Base-by-base conservation (phyloP, 2,888 invertebrate species). In the Xestia c-nigrum region DNA sequence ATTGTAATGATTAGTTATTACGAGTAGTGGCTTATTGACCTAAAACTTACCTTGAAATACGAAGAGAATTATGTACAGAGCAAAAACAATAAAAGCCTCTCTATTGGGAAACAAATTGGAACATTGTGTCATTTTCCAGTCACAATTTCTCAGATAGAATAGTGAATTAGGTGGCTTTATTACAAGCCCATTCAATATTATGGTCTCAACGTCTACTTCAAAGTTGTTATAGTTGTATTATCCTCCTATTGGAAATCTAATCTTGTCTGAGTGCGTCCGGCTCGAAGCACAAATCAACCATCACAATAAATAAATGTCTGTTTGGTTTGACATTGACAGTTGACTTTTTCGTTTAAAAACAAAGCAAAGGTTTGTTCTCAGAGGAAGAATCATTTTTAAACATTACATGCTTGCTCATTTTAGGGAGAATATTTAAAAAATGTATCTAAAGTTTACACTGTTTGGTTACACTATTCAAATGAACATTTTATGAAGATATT, bases 31-130 rank as follows among this genome's bases (percentile, higher is more conserved):
- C n/a, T 10, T 59, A 59, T 16, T 59, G 14, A 57, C 78, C 5
- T 10, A 46, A 59, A 67, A 90, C 95, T 94, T 97, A 99, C 99
- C 99, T 98, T 99, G 99, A 92, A 98, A 98, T 72, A 99, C 98
- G 94, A 99, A 99, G 74, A 99, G 97, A 85, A 98, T 97, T 97
- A 99, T 99, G 91, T 99, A 99, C 46, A 98, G 95, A 67, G 98
- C 94, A 93, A 99, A 99, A 90, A 99, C 98, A 69, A 98, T 93
- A 89, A 98, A 97, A 91, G 98, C 98, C 91, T 98, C 97, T 95
- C 97, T 98, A 80, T 98, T 98, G 21, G 99, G 99, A 95, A 99
- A 99, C 85, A 99, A 95, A 92, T 98, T 98, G 72, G 94, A 94
- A 96, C 97, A 97, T 90, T 96, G 91, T 88, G 94, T 94, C 95